Base-by-base conservation (phyloP, 2,113 vertebrate species). In the Rhinoptilus africanus region DNA sequence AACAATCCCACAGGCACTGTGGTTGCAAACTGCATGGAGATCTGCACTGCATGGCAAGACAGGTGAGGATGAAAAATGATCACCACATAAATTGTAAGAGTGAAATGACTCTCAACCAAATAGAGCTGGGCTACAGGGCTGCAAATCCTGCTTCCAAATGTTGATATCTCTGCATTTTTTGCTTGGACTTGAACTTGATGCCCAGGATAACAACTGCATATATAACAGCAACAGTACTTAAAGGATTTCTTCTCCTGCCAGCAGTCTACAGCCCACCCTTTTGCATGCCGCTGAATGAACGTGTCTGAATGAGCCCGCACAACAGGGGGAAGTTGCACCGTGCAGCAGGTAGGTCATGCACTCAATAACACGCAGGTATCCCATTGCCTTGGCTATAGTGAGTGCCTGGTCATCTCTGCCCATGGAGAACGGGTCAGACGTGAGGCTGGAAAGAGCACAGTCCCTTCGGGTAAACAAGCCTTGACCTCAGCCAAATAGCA, bases 401-500 rank as follows among this genome's bases (percentile, higher is more conserved):
- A 57, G 12, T 23, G 63, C 20, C 30, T 47, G 69, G 56, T 35
- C 66, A 60, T 11, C 69, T 72, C 75, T 56, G 51, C 10, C 17
- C 32, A 22, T 0, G 1, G 62, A 64, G 62, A 86, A 75, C 0
- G 1, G 16, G 41, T 54, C 53, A 89, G 56, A 63, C 1, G 1
- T 12, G 22, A 68, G 51, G 45, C 26, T 91, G n/a, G 69, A 68
- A 92, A 72, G 8, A 66, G 18, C 35, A 47, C 5, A 34, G 69
- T 78, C 15, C 20, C 12, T 79, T 66, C 34, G 43, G 21, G 21
- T 68, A 82, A 89, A 93, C 24, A 82, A 78, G 51, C 48, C n/a
- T 73, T 5, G 20, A 81, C 15, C 43, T 92, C 60, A 60, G 72
- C 12, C 64, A 87, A 56, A 66, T 20, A 89, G n/a, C 4, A 76